Conservation (phyloP, 2,888 invertebrate genomes). For the Tetheella fluctuosa region DNA sequence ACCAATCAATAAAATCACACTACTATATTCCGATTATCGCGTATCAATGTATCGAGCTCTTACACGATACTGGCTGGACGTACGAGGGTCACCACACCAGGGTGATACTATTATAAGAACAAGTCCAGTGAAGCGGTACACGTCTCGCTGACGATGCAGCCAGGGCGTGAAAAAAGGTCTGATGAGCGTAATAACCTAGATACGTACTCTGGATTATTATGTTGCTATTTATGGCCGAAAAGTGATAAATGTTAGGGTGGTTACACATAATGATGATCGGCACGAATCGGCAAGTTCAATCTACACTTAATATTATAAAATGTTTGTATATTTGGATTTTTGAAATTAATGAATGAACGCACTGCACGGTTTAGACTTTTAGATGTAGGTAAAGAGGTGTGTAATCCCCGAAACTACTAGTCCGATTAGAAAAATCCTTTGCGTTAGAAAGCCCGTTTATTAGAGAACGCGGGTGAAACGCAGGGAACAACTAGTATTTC, state of each 20-base stretch:
- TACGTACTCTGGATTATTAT: conserved; percentile 28
- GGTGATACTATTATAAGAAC: conserved; percentile 63
- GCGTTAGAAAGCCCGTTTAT: too few species aligned
- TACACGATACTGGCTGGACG: conserved; percentile 54
- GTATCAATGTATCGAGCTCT: conserved; percentile 51
- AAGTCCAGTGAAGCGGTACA: conserved; percentile 56
- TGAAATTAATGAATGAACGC: too few species aligned
- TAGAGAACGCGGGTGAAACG: too few species aligned
- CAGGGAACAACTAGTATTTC: too few species aligned
- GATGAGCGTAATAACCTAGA: conserved; percentile 65
- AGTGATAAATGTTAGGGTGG: neutral
- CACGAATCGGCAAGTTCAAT: neutral
- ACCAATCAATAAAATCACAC: conserved; percentile 13
- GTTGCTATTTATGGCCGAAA: conserved; percentile 22
- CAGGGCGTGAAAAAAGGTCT: conserved; percentile 63
- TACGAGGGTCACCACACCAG: conserved; percentile 40
- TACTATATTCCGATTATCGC: conserved; percentile 27
- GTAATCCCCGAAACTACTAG: too few species aligned
- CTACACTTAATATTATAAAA: too few species aligned
- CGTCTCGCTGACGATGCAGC: conserved; percentile 49
- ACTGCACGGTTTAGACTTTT: too few species aligned
- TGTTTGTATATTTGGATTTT: too few species aligned
- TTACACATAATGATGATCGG: neutral
- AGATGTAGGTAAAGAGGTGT: too few species aligned
- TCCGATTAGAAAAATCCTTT: too few species aligned